phyloP scores from a whole-genome alignment of 2,113 vertebrate genomes.

The Peromyscus polionotus region DNA sequence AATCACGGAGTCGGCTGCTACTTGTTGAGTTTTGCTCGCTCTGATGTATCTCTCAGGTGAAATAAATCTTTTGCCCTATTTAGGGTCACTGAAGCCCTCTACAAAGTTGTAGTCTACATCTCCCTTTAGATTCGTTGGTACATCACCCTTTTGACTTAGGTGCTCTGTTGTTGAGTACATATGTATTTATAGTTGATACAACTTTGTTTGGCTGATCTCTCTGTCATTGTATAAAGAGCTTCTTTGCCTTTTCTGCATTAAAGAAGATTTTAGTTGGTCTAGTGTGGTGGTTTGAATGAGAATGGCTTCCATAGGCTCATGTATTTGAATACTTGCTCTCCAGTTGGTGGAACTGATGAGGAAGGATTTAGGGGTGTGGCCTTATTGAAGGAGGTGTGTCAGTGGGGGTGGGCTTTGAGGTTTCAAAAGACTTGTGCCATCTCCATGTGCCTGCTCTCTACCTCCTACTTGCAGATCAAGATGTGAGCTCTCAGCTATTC shows the following conservation, averaged over 20 bases:
- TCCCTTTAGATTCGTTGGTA: not conserved
- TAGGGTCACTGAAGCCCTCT: not conserved
- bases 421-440: not conserved
- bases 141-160: not conserved
- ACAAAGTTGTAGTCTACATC: not conserved
- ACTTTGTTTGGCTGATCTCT: not conserved
- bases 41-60: not conserved
- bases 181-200: not conserved
- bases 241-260: not conserved
- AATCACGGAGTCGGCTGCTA: not conserved
- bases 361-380: not conserved
- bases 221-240: not conserved
- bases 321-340: not conserved
- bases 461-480: not conserved
- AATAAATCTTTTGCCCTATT: not conserved
- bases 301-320: not conserved
- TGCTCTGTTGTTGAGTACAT: not conserved
- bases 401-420: not conserved
- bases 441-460: not conserved
- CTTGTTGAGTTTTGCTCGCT: not conserved
- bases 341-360: not conserved
- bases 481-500: too few species aligned
- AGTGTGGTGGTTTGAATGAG: not conserved
- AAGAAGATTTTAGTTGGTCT: not conserved
- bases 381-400: not conserved